Evolutionary conservation across 35 echinoderm and acorn worm species (phyloP).

Genomic region (Amphiura filiformis): DNA sequence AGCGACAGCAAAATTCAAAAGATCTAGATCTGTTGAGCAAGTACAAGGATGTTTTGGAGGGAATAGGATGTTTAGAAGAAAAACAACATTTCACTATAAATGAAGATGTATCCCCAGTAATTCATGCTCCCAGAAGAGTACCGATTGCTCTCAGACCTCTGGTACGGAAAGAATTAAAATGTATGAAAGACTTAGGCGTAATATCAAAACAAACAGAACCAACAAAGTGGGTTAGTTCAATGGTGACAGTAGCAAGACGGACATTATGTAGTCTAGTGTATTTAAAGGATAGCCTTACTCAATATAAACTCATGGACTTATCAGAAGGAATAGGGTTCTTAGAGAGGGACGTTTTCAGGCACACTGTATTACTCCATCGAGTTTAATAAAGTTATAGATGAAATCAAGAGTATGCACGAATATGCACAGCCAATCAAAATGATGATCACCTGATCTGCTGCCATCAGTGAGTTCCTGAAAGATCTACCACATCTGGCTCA

Average conservation of each 20-base stretch:
- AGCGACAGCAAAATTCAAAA: background rate
- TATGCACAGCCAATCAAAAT: no score
- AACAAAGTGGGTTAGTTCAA: constrained; percentile 39
- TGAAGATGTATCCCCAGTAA: constrained; percentile 19
- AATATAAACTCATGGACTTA: no score
- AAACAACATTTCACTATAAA: constrained; percentile 7
- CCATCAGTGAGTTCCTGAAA: no score
- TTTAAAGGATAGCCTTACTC: no score
- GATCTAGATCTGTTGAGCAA: background rate
- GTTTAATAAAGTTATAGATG: no score
- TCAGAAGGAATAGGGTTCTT: no score
- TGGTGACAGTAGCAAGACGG: constrained; percentile 46
- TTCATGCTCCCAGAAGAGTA: constrained; percentile 56
- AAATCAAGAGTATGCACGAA: no score
- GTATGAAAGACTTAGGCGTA: constrained; percentile 46
- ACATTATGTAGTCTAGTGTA: no score
- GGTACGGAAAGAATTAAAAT: constrained; percentile 29
- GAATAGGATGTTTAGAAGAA: constrained; percentile 24
- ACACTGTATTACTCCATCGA: no score
- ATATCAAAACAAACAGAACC: constrained; percentile 39
- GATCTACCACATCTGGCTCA: no score
- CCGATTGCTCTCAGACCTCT: constrained; percentile 44
- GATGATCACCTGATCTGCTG: no score
- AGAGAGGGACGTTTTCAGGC: no score
- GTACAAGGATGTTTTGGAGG: constrained; percentile 38